Evolutionary conservation across 2,888 invertebrate species (phyloP), one percentile per base, ranked within the genome.

Genomic region (Agrochola lota): DNA sequence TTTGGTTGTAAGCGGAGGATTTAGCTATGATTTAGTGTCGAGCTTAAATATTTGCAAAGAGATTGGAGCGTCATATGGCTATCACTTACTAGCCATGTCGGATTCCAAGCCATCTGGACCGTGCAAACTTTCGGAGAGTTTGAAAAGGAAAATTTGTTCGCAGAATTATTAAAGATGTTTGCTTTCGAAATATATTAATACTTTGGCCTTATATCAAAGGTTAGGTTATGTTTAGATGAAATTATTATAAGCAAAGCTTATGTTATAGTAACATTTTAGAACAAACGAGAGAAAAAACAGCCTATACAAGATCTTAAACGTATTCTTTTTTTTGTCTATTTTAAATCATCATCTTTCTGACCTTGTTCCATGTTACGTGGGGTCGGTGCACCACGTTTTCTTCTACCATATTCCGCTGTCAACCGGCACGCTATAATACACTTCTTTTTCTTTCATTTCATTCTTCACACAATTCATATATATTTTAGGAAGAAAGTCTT

Each of bases 41-140:
- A 73, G 49, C 23, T 83, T 80, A 79, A 86, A 87, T 80, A 86
- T 84, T 81, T 74, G 77, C 78, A 46, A 76, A 83, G 75, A 83
- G 78, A 81, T 78, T 72, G 74, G 78, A 87, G 74, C 87, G 86
- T 88, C 91, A 91, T 90, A 90, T 90, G 89, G 91, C 90, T 86
- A 85, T 75, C 75, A 79, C 89, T 91, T 89, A 90, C 88, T 88
- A 82, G 84, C 82, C 83, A 87, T 84, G 81, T 86, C 83, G 85
- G 85, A 87, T 87, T 85, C 78, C 80, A 83, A 78, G 88, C 88
- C 91, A 92, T 91, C 91, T 93, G 93, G 89, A 76, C 64, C 70
- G 70, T 77, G 80, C 78, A 79, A 91, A 90, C 90, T 92, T 91
- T 82, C 66, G 66, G 83, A 76, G 75, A 89, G 79, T 88, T 91